A percentile compares a stretch with the other conserved stretches of the same genome.
phyloP scores from a whole-genome alignment of 1,140 invertebrate genomes.

The Chelonus insularis region DNA sequence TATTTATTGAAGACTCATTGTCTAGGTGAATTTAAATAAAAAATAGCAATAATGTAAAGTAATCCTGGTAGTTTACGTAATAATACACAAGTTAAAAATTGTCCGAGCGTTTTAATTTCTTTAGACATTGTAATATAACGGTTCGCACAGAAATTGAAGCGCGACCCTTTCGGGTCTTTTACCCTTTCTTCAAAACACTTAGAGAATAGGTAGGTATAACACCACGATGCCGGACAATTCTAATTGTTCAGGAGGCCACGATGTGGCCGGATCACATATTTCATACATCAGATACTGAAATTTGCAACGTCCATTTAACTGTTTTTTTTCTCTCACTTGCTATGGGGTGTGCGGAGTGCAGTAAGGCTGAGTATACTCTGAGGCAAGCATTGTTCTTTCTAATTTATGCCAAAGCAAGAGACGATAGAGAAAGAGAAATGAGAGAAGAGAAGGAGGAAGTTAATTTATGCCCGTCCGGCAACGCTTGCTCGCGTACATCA shows the following conservation, averaged over 20 bases:
- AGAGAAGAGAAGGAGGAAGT: slow-evolving; percentile 5
- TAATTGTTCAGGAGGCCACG: slow-evolving; percentile 49
- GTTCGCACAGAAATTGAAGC: slow-evolving; percentile 45
- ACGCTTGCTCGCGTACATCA: slow-evolving; percentile 36
- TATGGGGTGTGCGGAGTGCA: neutral
- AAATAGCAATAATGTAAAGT: no score
- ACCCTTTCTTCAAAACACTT: neutral
- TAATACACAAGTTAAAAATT: slow-evolving; percentile 29
- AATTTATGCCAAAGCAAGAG: slow-evolving; percentile 46
- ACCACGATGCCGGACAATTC: slow-evolving; percentile 33
- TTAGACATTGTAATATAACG: slow-evolving; percentile 50
- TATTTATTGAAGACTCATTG: no score
- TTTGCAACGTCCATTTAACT: slow-evolving; percentile 32
- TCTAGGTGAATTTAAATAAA: no score
- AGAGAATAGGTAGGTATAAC: neutral
- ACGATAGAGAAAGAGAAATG: slow-evolving; percentile 11
- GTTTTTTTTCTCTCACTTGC: neutral
- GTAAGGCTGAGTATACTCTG: neutral
- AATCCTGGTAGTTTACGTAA: neutral
- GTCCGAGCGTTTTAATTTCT: slow-evolving; percentile 43
- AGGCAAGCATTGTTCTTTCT: slow-evolving; percentile 47
- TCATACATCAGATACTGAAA: slow-evolving; percentile 44
- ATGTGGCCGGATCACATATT: slow-evolving; percentile 30
- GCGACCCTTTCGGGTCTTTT: slow-evolving; percentile 31
- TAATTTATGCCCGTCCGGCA: slow-evolving; percentile 31